A percentile compares a stretch with the other conserved stretches of the same genome.
Evolutionary conservation across 1,140 invertebrate genomes (phyloP).

Genomic region (Vollenhovia emeryi): DNA sequence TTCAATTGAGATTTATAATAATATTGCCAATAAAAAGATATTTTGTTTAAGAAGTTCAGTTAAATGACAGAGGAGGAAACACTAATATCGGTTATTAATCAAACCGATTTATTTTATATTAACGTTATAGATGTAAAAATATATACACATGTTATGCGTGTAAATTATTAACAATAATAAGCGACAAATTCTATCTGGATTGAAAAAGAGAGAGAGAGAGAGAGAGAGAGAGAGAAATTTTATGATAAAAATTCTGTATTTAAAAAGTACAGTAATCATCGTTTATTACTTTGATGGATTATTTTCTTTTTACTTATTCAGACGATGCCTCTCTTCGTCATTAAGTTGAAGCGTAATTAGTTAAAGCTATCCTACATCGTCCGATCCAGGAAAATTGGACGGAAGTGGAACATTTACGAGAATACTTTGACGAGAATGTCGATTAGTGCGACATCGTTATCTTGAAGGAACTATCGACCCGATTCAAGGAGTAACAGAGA

Average conservation of each 20-base stretch:
- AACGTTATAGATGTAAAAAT: background rate
- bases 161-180: background rate
- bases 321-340: background rate
- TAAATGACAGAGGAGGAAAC: background rate
- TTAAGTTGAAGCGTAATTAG: slow-evolving; percentile 22
- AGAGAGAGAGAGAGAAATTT: too few relatives aligned
- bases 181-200: background rate
- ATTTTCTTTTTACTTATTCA: background rate
- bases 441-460: slow-evolving; percentile 30
- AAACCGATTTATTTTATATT: background rate
- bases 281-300: slow-evolving; percentile 23
- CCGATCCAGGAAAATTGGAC: slow-evolving; percentile 25
- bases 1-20: background rate
- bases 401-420: slow-evolving; percentile 3
- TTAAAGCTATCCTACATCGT: background rate
- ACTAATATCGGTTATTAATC: background rate
- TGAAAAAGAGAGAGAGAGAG: too few relatives aligned
- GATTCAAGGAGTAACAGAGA: slow-evolving; percentile 48
- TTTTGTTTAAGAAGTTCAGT: background rate
- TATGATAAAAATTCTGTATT: background rate
- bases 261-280: background rate
- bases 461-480: slow-evolving; percentile 31
- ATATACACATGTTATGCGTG: background rate
- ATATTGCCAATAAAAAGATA: background rate
- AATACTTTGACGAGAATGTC: slow-evolving; percentile 40